Evolutionary conservation across 1,140 invertebrate species (phyloP).

Genomic region (Aphis craccivora): DNA sequence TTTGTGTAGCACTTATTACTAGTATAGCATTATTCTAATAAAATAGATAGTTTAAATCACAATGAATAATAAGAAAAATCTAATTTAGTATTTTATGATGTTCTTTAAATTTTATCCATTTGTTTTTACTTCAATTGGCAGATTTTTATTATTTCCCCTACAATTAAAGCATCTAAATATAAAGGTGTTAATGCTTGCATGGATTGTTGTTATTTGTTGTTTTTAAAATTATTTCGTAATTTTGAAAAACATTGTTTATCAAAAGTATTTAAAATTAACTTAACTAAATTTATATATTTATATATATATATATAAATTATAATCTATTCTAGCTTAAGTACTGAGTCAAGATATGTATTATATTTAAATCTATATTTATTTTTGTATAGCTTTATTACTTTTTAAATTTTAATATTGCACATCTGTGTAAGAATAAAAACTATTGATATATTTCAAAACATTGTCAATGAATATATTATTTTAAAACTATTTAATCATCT

Average conservation of each 20-base stretch:
- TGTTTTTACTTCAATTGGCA: background rate
- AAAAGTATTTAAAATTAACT: background rate
- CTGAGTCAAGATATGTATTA: background rate
- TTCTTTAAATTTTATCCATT: background rate
- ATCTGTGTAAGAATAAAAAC: background rate
- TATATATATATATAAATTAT: background rate
- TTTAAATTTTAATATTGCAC: background rate
- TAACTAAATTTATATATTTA: background rate
- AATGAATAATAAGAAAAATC: background rate
- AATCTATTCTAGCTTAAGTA: background rate
- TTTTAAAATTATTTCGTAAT: conserved; percentile 1
- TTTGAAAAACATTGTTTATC: background rate
- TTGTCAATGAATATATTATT: background rate
- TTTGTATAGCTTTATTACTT: conserved; percentile 13
- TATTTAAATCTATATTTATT: background rate
- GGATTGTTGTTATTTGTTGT: background rate
- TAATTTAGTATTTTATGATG: background rate
- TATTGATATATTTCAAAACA: background rate
- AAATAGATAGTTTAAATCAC: background rate
- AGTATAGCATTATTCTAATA: background rate
- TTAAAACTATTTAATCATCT: background rate
- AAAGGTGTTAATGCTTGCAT: background rate
- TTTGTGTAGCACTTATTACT: background rate
- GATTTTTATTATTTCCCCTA: background rate
- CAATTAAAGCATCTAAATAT: background rate